Conservation (phyloP, 2,888 invertebrate species). For the Sarcophaga caerulescens region DNA sequence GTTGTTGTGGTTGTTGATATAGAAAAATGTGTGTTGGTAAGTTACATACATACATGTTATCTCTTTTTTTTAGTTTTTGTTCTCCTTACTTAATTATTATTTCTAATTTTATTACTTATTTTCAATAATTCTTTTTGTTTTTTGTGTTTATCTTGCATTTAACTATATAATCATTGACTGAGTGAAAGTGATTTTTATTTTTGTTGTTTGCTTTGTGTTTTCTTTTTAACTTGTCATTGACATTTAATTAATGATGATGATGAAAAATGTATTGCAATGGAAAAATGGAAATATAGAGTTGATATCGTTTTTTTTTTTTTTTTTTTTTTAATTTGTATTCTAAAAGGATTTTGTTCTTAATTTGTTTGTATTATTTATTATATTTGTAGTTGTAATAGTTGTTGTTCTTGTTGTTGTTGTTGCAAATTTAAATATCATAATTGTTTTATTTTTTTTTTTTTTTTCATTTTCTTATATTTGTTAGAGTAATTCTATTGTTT, state of each 20-base stretch:
- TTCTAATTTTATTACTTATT: constrained; percentile 21
- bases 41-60: constrained; percentile 45
- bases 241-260: constrained; percentile 27
- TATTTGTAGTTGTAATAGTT: background rate
- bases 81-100: background rate
- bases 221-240: background rate
- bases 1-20: constrained; percentile 35
- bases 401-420: constrained; percentile 21
- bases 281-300: constrained; percentile 8
- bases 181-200: background rate
- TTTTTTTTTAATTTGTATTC: background rate
- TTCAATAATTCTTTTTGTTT: background rate
- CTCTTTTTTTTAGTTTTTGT: background rate
- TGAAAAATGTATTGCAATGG: constrained; percentile 39
- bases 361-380: constrained; percentile 4
- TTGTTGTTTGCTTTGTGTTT: background rate
- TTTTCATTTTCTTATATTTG: constrained; percentile 12
- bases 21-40: constrained; percentile 50
- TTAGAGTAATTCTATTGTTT: background rate
- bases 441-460: constrained; percentile 6
- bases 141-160: background rate
- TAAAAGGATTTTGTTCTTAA: background rate
- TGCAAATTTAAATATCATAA: background rate
- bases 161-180: background rate
- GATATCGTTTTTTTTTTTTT: too few relatives aligned